A percentile compares a stretch with the other conserved stretches of the same genome.
Evolutionary conservation across 1,140 invertebrate genomes (phyloP).

Genomic region (Listronotus bonariensis): DNA sequence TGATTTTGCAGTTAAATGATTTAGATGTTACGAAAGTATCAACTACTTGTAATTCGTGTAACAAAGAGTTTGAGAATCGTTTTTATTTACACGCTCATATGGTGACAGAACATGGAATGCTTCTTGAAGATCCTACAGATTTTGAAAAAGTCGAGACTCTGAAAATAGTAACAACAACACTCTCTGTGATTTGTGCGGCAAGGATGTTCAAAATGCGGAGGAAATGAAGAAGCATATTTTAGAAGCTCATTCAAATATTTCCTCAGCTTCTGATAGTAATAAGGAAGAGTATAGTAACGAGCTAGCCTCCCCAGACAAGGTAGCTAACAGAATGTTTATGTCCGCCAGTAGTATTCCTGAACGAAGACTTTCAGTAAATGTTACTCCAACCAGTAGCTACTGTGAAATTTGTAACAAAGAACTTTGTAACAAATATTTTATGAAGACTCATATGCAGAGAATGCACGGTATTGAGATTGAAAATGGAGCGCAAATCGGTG

Average conservation of each 20-base stretch:
- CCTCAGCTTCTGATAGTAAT: constrained; percentile 31
- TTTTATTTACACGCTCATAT: constrained; percentile 64
- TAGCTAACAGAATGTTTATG: constrained; percentile 36
- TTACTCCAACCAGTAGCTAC: constrained; percentile 81
- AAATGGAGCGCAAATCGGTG: constrained; percentile 86
- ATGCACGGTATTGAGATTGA: constrained; percentile 98
- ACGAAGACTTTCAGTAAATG: constrained; percentile 47
- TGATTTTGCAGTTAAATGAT: constrained; percentile 88
- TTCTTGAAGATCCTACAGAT: constrained; percentile 48
- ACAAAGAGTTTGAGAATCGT: constrained; percentile 66
- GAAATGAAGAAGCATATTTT: constrained; percentile 64
- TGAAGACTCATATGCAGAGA: constrained; percentile 99
- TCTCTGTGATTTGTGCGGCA: constrained; percentile 63
- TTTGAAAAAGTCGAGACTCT: constrained; percentile 46
- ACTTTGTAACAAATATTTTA: constrained; percentile 99
- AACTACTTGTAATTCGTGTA: constrained; percentile 63
- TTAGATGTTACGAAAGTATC: constrained; percentile 66
- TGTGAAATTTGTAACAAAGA: constrained; percentile 99
- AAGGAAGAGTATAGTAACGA: constrained; percentile 31
- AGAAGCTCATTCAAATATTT: constrained; percentile 59
- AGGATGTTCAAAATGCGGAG: constrained; percentile 61
- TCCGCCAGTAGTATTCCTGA: constrained; percentile 40
- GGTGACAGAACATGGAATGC: constrained; percentile 63
- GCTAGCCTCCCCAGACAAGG: constrained; percentile 24
- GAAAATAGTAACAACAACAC: constrained; percentile 52